A percentile compares a stretch with the other conserved stretches of the same genome.
phyloP scores from a whole-genome alignment of 2,797 vertebrate species.

The Phoeniculus purpureus region DNA sequence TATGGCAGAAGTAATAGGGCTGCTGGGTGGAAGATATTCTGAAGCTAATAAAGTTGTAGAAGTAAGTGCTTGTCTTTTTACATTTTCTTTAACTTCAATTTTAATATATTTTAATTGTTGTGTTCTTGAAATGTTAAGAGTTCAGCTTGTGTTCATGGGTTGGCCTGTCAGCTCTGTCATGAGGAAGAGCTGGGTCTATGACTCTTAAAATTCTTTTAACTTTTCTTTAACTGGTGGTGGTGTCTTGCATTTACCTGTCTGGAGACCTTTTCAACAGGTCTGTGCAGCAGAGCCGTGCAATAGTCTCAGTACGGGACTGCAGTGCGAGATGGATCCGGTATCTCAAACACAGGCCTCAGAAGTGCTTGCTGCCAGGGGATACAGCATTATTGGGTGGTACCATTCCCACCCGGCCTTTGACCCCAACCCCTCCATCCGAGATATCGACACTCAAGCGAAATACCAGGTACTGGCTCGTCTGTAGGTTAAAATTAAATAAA shows the following conservation, averaged over 20 bases:
- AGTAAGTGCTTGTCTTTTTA: slow-evolving; percentile 75
- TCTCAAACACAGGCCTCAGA: slow-evolving; percentile 96
- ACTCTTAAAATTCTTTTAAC: background rate
- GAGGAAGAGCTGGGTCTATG: background rate
- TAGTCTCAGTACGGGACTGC: slow-evolving; percentile 94
- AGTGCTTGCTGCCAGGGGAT: slow-evolving; percentile 84
- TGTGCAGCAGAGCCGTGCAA: slow-evolving; percentile 92
- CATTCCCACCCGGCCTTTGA: slow-evolving; percentile 97
- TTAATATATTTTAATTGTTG: background rate
- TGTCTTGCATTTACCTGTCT: background rate
- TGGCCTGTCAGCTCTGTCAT: background rate
- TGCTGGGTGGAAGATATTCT: slow-evolving; percentile 90
- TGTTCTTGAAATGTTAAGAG: background rate
- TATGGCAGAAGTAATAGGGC: slow-evolving; percentile 93
- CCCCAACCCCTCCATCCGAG: slow-evolving; percentile 93
- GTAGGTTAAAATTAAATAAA: fast-evolving
- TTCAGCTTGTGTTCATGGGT: background rate
- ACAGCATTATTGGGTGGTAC: slow-evolving; percentile 94
- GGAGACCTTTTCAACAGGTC: slow-evolving; percentile 78
- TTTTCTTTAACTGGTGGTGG: background rate
- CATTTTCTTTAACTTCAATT: background rate
- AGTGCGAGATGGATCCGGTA: slow-evolving; percentile 98
- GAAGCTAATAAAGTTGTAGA: slow-evolving; percentile 85
- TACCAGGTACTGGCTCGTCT: slow-evolving; percentile 85
- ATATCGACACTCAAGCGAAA: slow-evolving; percentile 96